Evolutionary conservation across 2,113 vertebrate species (phyloP), one percentile per base, ranked within the genome.

Genomic region (Sakesphorus luctuosus): DNA sequence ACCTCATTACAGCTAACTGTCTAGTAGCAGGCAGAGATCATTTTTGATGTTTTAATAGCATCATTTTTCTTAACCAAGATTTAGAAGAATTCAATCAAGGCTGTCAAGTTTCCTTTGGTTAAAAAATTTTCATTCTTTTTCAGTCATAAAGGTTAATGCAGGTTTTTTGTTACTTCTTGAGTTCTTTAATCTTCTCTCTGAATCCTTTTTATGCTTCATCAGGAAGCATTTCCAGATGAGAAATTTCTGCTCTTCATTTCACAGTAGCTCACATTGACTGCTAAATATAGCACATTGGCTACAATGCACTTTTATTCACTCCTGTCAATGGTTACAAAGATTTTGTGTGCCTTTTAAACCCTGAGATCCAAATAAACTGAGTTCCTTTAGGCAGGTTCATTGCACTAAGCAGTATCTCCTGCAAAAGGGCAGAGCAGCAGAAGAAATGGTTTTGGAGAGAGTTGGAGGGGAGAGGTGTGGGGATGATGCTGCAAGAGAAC

Each of bases 31-130:
- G 35, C 38, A 88, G 72, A 90, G 82, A 96, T 90, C 8, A 92
- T 86, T 93, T 95, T 26, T 94, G 91, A 88, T 81, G 82, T 84
- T 93, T 90, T 93, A 95, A 94, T 94, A 83, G 61, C 52, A 63
- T 88, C 21, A 68, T 94, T 95, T 93, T 86, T 96, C 84, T 91
- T 90, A 95, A 90, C 44, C 52, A 61, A 90, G 88, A 56, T 79
- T 71, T 83, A 47, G 52, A 88, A 58, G 15, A 88, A 88, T 36
- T 59, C 72, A 96, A 77, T 71, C 29, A 79, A 93, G 38, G 72
- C 85, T 95, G 84, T 21, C 2, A 3, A 83, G 72, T 44, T 68
- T 69, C 47, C 83, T 94, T 59, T 29, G 6, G 25, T 84, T 87
- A 49, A 93, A 84, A 96, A 19, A 77, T 67, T 68, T n/a, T 9